These are phyloP conservation scores for Centropus bengalensis DNA, from an alignment of 2,113 vertebrate genomes.

Conservation along the genomic window DNA sequence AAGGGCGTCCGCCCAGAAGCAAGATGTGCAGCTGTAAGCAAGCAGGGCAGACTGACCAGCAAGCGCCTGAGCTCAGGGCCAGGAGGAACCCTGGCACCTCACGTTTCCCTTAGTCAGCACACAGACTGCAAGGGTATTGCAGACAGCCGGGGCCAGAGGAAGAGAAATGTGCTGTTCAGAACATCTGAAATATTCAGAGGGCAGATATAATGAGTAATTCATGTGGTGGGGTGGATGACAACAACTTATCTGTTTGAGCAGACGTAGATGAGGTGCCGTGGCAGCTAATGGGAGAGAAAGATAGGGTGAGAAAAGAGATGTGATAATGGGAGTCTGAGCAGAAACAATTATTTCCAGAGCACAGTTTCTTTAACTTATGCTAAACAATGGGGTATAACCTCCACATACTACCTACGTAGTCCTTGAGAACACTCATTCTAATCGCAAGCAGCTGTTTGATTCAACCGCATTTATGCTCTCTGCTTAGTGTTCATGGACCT, in stretches of 20 bases:
- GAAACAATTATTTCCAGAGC: constrained; percentile 33
- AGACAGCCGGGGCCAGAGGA: background rate
- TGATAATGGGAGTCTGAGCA: background rate
- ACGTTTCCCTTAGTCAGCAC: background rate
- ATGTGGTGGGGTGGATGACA: background rate
- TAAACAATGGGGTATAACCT: background rate
- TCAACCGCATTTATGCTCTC: background rate
- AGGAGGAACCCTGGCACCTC: background rate
- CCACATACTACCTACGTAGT: background rate
- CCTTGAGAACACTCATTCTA: background rate
- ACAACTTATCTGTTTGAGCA: constrained; percentile 12
- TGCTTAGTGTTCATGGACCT: background rate
- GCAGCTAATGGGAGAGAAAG: background rate
- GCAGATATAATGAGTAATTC: background rate
- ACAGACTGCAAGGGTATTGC: background rate
- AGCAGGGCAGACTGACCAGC: background rate
- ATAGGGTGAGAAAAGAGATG: constrained; percentile 2
- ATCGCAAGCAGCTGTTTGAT: constrained; percentile 9
- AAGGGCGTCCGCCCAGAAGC: background rate
- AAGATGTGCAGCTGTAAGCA: background rate
- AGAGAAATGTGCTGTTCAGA: background rate
- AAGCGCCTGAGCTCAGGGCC: background rate
- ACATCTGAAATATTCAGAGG: background rate
- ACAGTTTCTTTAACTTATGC: background rate
- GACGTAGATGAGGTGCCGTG: background rate